Evolutionary conservation across 1,140 invertebrate species (phyloP).

Genomic region (Drosophila subpulchrella): DNA sequence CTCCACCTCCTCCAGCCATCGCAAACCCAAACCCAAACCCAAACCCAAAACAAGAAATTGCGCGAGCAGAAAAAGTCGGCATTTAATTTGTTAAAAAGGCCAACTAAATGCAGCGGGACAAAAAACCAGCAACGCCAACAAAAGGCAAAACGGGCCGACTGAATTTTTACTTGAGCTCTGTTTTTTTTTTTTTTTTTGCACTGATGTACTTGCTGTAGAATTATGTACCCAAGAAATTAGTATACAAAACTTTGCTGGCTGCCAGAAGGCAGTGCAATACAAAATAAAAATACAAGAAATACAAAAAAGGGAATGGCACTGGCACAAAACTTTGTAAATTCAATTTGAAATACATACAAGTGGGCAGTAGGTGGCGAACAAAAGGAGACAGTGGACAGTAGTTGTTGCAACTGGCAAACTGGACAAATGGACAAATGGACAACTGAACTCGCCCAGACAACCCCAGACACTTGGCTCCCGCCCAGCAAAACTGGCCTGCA

Average conservation of each 20-base stretch:
- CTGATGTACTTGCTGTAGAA: constrained; percentile 36
- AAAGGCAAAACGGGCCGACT: constrained; percentile 26
- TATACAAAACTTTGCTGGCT: constrained; percentile 77
- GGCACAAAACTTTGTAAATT: constrained; percentile 72
- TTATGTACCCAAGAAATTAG: constrained; percentile 81
- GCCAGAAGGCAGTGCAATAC: constrained; percentile 49
- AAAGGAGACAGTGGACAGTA: constrained; percentile 12
- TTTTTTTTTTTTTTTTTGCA: too few relatives aligned
- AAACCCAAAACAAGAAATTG: constrained; percentile 21
- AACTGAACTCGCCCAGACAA: too few relatives aligned
- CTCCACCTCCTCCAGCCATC: background rate
- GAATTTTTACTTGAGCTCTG: constrained; percentile 21
- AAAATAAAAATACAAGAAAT: constrained; percentile 7
- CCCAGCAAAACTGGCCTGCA: background rate
- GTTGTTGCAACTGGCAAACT: background rate
- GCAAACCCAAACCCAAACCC: too few relatives aligned
- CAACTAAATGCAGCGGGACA: constrained; percentile 60
- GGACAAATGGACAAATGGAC: too few relatives aligned
- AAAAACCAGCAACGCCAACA: constrained; percentile 37
- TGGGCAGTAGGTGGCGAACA: constrained; percentile 7
- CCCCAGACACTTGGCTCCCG: constrained; percentile 25
- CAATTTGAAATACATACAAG: constrained; percentile 80
- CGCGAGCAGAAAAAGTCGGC: constrained; percentile 55
- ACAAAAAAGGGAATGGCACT: background rate
- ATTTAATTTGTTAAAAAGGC: constrained; percentile 82